Conservation (phyloP, 2,888 invertebrate genomes). For the Camptogramma bilineatum region DNA sequence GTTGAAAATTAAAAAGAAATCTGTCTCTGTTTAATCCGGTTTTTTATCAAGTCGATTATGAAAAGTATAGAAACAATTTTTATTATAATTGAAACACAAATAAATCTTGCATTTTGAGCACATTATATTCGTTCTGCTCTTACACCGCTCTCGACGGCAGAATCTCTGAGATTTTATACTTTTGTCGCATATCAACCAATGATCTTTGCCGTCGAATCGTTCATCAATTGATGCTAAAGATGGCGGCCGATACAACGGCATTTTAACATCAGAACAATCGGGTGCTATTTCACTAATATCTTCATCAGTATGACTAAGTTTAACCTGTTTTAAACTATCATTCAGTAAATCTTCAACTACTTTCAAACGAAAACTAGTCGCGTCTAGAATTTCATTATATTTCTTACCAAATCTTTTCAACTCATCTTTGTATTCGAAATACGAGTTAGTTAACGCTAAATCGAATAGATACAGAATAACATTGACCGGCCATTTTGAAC, state of each 20-base stretch:
- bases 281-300: constrained; percentile 8
- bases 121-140: constrained; percentile 41
- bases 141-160: constrained; percentile 34
- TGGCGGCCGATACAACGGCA: constrained; percentile 29
- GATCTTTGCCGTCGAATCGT: constrained; percentile 42
- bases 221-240: constrained; percentile 34
- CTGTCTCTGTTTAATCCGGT: constrained; percentile 29
- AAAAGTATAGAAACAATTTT: constrained; percentile 39
- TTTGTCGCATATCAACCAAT: constrained; percentile 43
- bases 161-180: constrained; percentile 36
- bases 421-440: constrained; percentile 29
- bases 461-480: constrained; percentile 46
- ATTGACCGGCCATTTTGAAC: constrained; percentile 54
- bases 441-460: constrained; percentile 29
- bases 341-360: constrained; percentile 38
- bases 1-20: too few species aligned
- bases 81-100: constrained; percentile 40
- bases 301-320: constrained; percentile 5
- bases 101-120: constrained; percentile 46
- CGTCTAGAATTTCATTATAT: constrained; percentile 37
- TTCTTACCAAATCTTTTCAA: constrained; percentile 28
- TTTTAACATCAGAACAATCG: not conserved
- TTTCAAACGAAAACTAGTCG: constrained; percentile 39
- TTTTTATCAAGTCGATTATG: constrained; percentile 33
- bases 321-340: constrained; percentile 1